Base-by-base conservation (phyloP, 2,888 invertebrate genomes). In the Chalcis sispes region DNA sequence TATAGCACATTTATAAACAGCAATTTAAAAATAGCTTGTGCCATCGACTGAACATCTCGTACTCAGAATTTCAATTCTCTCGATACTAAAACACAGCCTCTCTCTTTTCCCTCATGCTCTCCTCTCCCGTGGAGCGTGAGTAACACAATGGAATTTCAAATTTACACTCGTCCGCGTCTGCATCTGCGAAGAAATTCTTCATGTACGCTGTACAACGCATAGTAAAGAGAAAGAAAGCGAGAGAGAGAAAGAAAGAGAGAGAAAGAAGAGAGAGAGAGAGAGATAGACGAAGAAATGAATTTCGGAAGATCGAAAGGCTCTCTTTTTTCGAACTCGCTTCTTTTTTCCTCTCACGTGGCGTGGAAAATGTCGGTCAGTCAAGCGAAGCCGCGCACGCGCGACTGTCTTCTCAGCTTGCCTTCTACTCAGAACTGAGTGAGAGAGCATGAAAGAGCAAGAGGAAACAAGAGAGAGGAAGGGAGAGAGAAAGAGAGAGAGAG, bases 61-160 rank as follows among this genome's bases (percentile, higher is more conserved):
- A 32, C 29, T 10, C 27, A 25, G 42, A 40, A 66, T 42, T 66
- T 54, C 54, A 54, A 66, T 66, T 61, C 25, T 42, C 40, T 27
- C 36, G 8, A 15, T 15, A 2, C 54, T 13, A 29, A 20, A 40
- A 54, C 54, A 54, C 54, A 66, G 50, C 4, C 20, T 27, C 25
- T 13, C 10, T 18, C 15, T 3, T 25, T 23, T 42, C 29, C 29
- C 27, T 1, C 25, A 15, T 13, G 25, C 54, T 58, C 42, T 3
- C 13, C 27, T 20, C 42, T 54, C 48, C 36, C 64, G 36, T 58
- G 27, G 52, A 32, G 52, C 67, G 29, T 25, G 46, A 56, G 65
- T 56, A 65, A 65, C 65, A 48, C 27, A 48, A 52, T 54, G 72
- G 72, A 65, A 65, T 72, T 72, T 72, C 65, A 71, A 71, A 71